phyloP scores from a whole-genome alignment of 2,888 invertebrate species.

The Plebejus melissa region DNA sequence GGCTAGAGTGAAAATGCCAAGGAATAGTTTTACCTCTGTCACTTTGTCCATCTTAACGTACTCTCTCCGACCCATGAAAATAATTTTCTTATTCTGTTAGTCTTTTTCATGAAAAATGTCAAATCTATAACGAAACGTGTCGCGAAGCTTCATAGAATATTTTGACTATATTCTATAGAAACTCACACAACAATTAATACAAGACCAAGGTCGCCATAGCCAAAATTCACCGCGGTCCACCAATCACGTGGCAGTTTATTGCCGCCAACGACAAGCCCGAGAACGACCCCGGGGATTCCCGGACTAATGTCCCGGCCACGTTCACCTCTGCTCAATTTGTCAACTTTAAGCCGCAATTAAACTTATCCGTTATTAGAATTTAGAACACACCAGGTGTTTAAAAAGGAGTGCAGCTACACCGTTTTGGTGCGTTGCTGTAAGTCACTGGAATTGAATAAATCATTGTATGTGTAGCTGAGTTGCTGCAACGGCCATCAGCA shows the following conservation, averaged over 20 bases:
- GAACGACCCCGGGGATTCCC: background rate
- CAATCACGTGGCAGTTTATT: background rate
- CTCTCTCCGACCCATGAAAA: no score
- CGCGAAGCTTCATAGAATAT: background rate
- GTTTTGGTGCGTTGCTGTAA: no score
- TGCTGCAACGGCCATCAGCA: background rate
- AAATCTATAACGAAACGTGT: background rate
- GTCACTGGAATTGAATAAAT: no score
- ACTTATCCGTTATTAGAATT: background rate
- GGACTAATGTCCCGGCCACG: slow-evolving; percentile 4
- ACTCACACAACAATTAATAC: background rate
- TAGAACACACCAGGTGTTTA: background rate
- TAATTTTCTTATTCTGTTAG: no score
- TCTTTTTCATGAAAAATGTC: background rate
- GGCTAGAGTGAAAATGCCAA: no score
- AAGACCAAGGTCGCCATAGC: background rate
- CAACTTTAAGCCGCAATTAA: background rate
- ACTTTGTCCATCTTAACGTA: no score
- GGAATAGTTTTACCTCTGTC: no score
- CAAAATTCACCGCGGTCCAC: background rate
- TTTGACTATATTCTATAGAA: background rate
- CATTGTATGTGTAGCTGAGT: background rate
- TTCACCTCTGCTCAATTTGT: slow-evolving; percentile 1
- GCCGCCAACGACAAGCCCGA: background rate
- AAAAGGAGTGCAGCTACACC: no score